Conservation (phyloP, 2,113 vertebrate genomes). For the Petrocephalus microphthalmus region DNA sequence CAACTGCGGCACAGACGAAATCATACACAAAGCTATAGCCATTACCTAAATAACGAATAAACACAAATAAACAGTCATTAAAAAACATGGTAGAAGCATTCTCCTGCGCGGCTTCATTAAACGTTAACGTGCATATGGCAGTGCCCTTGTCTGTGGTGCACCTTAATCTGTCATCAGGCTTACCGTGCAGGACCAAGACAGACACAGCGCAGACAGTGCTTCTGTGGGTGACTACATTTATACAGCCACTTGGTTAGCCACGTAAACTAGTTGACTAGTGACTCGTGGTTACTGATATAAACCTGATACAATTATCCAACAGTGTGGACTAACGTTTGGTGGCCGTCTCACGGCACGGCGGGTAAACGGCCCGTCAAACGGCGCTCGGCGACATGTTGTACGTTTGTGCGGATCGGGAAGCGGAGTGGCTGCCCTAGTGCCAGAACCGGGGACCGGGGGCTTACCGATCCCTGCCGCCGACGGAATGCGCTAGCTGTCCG, state of each 20-base stretch:
- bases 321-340: background rate
- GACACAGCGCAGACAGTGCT: background rate
- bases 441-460: background rate
- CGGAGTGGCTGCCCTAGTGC: background rate
- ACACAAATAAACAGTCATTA: background rate
- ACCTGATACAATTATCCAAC: background rate
- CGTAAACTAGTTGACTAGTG: background rate
- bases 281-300: background rate
- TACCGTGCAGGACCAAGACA: background rate
- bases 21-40: background rate
- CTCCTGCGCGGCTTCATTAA: background rate
- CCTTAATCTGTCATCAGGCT: background rate
- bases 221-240: background rate
- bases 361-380: background rate
- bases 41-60: background rate
- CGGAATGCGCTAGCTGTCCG: conserved; percentile 2
- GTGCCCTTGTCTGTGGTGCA: background rate
- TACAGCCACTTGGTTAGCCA: background rate
- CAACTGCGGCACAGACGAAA: background rate
- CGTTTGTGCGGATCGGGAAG: background rate
- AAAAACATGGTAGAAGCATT: background rate
- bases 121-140: background rate
- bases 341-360: background rate
- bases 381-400: background rate
- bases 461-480: conserved; percentile 15